Evolutionary conservation across 2,797 vertebrate species (phyloP).

Genomic region (Ptychadena robeensis): DNA sequence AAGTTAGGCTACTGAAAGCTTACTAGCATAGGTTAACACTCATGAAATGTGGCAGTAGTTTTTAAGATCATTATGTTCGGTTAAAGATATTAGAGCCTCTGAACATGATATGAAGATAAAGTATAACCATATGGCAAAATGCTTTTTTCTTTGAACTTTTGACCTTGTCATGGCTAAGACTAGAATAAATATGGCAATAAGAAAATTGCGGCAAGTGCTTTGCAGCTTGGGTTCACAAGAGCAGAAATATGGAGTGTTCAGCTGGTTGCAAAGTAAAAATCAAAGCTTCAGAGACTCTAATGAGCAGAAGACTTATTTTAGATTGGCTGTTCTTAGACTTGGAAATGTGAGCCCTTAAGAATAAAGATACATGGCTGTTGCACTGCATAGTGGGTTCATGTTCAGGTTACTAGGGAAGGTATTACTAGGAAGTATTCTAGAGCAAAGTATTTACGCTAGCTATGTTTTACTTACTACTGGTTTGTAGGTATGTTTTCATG

Average conservation of each 20-base stretch:
- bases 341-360: neutral
- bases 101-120: constrained; percentile 76
- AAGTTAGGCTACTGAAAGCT: neutral
- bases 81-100: constrained; percentile 81
- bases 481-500: too few relatives aligned
- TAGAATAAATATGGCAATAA: constrained; percentile 65
- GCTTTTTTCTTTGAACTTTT: constrained; percentile 77
- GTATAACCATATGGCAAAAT: constrained; percentile 79
- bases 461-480: neutral
- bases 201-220: constrained; percentile 67
- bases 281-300: constrained; percentile 46
- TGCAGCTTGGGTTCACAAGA: constrained; percentile 67
- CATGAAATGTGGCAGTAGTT: constrained; percentile 69
- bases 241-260: constrained; percentile 68
- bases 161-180: constrained; percentile 66
- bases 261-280: constrained; percentile 64
- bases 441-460: neutral
- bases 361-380: neutral
- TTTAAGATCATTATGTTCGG: constrained; percentile 83
- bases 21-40: constrained; percentile 25
- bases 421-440: neutral
- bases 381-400: neutral
- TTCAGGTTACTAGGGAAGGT: neutral
- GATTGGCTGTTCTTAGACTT: neutral
- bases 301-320: constrained; percentile 21